Evolutionary conservation across 2,888 invertebrate species (phyloP).

Genomic region (Chalcosyrphus nemorum): DNA sequence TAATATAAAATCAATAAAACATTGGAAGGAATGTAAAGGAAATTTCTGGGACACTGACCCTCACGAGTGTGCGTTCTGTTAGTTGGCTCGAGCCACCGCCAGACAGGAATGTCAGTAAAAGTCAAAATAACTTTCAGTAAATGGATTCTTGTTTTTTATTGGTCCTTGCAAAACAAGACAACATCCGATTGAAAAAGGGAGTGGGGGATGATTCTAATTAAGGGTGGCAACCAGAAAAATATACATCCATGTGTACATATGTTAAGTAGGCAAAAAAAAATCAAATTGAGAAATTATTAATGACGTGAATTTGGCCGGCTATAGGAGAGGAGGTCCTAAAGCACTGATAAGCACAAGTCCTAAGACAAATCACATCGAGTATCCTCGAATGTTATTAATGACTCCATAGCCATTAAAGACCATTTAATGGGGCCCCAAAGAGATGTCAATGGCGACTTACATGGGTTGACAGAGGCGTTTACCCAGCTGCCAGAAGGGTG

Average conservation of each 20-base stretch:
- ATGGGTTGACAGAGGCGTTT: conserved; percentile 20
- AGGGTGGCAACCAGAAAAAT: conserved; percentile 5
- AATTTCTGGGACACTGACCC: conserved; percentile 30
- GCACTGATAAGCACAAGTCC: conserved; percentile 7
- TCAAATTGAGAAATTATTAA: conserved; percentile 41
- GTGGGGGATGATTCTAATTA: neutral
- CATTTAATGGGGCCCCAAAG: neutral
- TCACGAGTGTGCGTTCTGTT: neutral
- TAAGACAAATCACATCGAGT: conserved; percentile 26
- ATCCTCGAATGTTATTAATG: conserved; percentile 44
- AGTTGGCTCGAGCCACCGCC: no score
- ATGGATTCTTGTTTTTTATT: conserved; percentile 11
- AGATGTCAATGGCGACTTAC: conserved; percentile 9
- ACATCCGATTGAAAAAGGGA: neutral
- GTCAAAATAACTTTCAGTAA: conserved; percentile 26
- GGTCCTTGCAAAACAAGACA: neutral
- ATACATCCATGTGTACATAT: neutral
- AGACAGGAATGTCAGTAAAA: conserved; percentile 2
- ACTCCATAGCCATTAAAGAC: conserved; percentile 22
- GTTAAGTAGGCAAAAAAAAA: neutral
- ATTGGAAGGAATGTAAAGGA: conserved; percentile 18
- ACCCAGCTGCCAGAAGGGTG: neutral
- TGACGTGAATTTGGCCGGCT: neutral
- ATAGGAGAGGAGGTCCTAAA: conserved; percentile 5
- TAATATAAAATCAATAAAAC: conserved; percentile 45